Evolutionary conservation across 2,113 vertebrate genomes (phyloP).

Genomic region (Glaucidium brasilianum): DNA sequence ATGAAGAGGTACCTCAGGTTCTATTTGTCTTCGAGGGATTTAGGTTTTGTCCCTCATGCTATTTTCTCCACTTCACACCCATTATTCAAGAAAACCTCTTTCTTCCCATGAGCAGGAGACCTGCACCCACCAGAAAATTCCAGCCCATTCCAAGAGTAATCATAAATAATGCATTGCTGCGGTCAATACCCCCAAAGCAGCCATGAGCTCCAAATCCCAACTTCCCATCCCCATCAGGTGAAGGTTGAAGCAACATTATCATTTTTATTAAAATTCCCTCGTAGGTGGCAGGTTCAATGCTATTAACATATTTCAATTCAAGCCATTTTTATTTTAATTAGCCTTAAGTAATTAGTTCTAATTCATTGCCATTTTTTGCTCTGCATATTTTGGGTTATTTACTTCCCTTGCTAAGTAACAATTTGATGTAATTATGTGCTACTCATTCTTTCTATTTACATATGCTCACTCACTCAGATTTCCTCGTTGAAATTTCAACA

Average conservation of each 20-base stretch:
- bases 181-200: background rate
- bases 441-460: conserved; percentile 73
- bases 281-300: conserved; percentile 65
- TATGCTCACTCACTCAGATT: conserved; percentile 47
- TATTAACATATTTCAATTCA: conserved; percentile 75
- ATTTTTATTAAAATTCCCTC: conserved; percentile 67
- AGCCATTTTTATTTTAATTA: conserved; percentile 82
- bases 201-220: background rate
- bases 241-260: background rate
- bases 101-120: background rate
- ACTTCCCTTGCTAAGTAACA: conserved; percentile 78
- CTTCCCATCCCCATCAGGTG: background rate
- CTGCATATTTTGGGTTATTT: conserved; percentile 79
- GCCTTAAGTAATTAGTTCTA: conserved; percentile 81
- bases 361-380: conserved; percentile 73
- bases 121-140: background rate
- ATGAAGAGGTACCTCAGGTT: background rate
- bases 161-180: background rate
- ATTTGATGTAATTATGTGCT: conserved; percentile 79
- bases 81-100: background rate
- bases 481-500: conserved; percentile 56
- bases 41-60: background rate
- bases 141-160: background rate
- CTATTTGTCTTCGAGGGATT: background rate
- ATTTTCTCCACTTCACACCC: background rate